Evolutionary conservation across 2,888 invertebrate genomes (phyloP).

Genomic region (Noctua pronuba): DNA sequence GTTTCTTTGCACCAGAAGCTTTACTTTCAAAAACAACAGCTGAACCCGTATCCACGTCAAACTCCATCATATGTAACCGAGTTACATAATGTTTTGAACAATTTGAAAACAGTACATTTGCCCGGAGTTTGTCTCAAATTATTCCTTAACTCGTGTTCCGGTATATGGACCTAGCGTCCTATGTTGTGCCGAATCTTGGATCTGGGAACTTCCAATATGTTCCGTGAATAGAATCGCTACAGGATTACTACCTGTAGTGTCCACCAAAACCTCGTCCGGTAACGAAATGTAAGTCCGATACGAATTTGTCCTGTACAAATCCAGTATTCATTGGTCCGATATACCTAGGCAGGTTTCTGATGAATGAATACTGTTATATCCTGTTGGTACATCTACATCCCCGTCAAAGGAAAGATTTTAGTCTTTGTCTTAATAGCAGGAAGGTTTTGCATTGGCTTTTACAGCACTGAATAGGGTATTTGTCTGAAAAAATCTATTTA

Average conservation of each 20-base stretch:
- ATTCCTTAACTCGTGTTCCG: slow-evolving; percentile 24
- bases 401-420: not conserved
- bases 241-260: not conserved
- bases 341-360: no score
- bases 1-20: not conserved
- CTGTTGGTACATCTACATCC: not conserved
- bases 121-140: slow-evolving; percentile 28
- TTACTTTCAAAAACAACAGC: not conserved
- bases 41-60: slow-evolving; percentile 14
- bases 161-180: not conserved
- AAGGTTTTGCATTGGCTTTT: no score
- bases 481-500: no score
- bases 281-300: not conserved
- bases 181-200: not conserved
- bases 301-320: not conserved
- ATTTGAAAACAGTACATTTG: slow-evolving; percentile 13
- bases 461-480: no score
- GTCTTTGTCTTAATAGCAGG: not conserved
- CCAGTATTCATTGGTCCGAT: not conserved
- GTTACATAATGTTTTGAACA: slow-evolving; percentile 30
- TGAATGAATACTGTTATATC: not conserved
- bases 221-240: slow-evolving; percentile 9
- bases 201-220: slow-evolving; percentile 5
- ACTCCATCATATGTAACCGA: slow-evolving; percentile 18
- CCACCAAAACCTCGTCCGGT: not conserved